phyloP scores from a whole-genome alignment of 2,888 invertebrate genomes.

The Eugnorisma glareosa region DNA sequence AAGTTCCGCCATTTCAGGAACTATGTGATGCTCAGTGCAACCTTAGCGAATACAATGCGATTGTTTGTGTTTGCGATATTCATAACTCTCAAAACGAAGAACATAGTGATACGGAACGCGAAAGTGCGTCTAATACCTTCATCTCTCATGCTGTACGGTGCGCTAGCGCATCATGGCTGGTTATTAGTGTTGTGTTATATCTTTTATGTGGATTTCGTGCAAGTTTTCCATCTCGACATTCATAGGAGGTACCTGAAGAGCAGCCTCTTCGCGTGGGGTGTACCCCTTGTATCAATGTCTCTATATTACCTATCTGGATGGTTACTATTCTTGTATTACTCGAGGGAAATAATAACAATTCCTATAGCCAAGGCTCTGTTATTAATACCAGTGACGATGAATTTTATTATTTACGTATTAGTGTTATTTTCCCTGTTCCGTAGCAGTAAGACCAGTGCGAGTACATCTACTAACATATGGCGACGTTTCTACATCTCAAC shows the following conservation, averaged over 20 bases:
- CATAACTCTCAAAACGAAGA: slow-evolving; percentile 5
- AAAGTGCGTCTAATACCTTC: slow-evolving; percentile 17
- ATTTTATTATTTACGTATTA: slow-evolving; percentile 29
- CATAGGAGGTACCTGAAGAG: slow-evolving; percentile 33
- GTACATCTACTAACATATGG: neutral
- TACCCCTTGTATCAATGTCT: slow-evolving; percentile 18
- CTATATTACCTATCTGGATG: slow-evolving; percentile 18
- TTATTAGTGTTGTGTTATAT: slow-evolving; percentile 36
- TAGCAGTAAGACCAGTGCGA: neutral
- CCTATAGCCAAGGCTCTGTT: slow-evolving; percentile 12
- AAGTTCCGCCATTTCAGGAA: slow-evolving; percentile 43
- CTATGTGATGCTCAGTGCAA: slow-evolving; percentile 32
- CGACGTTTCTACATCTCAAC: slow-evolving; percentile 31
- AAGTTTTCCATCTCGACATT: slow-evolving; percentile 33
- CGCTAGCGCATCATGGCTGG: slow-evolving; percentile 17
- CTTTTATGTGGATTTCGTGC: slow-evolving; percentile 38
- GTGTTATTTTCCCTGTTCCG: slow-evolving; percentile 29
- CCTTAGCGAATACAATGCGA: slow-evolving; percentile 4
- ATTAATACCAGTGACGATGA: slow-evolving; percentile 28
- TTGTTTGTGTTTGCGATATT: neutral
- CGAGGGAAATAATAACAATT: slow-evolving; percentile 16
- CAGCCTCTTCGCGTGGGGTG: slow-evolving; percentile 26
- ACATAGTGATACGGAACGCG: neutral
- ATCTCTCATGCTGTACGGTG: slow-evolving; percentile 11
- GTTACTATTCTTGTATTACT: neutral